Evolutionary conservation across 2,113 vertebrate genomes (phyloP).

Genomic region (Gymnarchus niloticus): DNA sequence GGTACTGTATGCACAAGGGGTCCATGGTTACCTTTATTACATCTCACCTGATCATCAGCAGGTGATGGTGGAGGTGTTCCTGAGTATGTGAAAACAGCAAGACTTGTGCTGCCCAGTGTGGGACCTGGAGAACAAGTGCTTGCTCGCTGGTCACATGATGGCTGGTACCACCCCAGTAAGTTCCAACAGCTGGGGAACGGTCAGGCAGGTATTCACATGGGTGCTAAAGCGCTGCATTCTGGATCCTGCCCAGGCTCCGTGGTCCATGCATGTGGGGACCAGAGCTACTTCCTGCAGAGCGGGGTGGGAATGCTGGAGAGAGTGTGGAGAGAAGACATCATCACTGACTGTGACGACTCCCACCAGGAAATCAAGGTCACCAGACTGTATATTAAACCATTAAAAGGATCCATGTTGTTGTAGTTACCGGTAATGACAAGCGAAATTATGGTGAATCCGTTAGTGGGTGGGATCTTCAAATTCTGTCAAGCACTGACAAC

Average conservation of each 20-base stretch:
- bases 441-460: no score
- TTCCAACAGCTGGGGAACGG: not conserved
- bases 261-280: constrained; percentile 34
- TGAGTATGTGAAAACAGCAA: constrained; percentile 14
- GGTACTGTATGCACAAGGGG: not conserved
- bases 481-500: no score
- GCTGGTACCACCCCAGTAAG: constrained; percentile 37
- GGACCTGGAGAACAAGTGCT: constrained; percentile 28
- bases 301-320: constrained; percentile 27
- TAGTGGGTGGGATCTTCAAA: no score
- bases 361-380: constrained; percentile 32
- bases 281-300: constrained; percentile 33
- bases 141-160: constrained; percentile 28
- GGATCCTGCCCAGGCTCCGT: constrained; percentile 21
- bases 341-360: constrained; percentile 29
- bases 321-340: constrained; percentile 32
- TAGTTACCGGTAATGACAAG: no score
- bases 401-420: not conserved
- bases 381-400: not conserved
- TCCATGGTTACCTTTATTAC: no score
- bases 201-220: not conserved
- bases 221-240: not conserved
- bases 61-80: not conserved
- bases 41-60: not conserved
- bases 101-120: constrained; percentile 9